phyloP scores from a whole-genome alignment of 1,140 invertebrate species.

The Drosophila truncata region DNA sequence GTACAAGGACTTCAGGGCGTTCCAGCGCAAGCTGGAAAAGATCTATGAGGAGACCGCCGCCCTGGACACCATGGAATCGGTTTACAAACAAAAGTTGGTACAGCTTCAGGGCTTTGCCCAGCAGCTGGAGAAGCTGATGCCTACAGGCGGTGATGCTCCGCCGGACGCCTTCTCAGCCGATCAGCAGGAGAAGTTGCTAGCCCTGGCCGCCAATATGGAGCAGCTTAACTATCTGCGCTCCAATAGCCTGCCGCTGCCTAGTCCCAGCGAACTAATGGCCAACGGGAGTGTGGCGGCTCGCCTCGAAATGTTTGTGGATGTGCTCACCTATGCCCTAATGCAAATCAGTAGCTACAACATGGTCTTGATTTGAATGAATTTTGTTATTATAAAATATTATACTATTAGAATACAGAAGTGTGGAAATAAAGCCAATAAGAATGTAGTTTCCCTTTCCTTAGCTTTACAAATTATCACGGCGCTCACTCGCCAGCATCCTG shows the following conservation, averaged over 20 bases:
- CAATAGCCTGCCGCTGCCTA: constrained; percentile 41
- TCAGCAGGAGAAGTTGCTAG: constrained; percentile 41
- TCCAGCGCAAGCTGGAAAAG: constrained; percentile 59
- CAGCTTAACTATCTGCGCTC: constrained; percentile 64
- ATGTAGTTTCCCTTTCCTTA: not conserved
- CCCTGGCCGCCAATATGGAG: constrained; percentile 61
- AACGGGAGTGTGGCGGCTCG: constrained; percentile 23
- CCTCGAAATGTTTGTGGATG: constrained; percentile 62
- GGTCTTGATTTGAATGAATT: constrained; percentile 11
- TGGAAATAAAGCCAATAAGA: not conserved
- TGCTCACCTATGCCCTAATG: constrained; percentile 64
- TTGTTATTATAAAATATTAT: not conserved
- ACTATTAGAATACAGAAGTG: not conserved
- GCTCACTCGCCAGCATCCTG: constrained; percentile 30
- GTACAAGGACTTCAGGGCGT: constrained; percentile 63
- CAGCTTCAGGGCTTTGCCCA: constrained; percentile 66
- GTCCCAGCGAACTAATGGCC: constrained; percentile 24
- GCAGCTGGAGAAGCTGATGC: constrained; percentile 70
- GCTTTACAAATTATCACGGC: constrained; percentile 3
- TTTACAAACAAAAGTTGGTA: constrained; percentile 41
- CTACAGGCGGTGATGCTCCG: constrained; percentile 10
- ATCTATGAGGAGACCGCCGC: constrained; percentile 36
- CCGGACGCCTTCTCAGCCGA: constrained; percentile 51
- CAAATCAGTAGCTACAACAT: constrained; percentile 55
- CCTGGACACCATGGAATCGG: constrained; percentile 23